Percentiles rank a stretch among this genome's conserved stretches.
Evolutionary conservation across 2,113 vertebrate genomes (phyloP).

Genomic region (Bufo bufo): DNA sequence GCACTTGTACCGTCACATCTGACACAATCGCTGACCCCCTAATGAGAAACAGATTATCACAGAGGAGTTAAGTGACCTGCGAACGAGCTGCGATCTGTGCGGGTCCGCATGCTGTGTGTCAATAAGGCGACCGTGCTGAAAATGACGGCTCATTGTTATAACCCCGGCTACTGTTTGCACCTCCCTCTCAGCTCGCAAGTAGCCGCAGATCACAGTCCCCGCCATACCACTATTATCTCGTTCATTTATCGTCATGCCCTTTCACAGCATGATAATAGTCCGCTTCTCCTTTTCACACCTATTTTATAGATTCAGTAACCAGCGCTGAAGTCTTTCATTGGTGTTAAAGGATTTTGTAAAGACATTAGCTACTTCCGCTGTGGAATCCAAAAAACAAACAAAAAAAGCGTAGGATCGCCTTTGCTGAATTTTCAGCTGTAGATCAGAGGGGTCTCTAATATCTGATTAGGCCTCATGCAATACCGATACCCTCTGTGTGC

Average conservation of each 20-base stretch:
- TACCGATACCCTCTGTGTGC: too few species aligned
- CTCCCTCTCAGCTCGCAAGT: background rate
- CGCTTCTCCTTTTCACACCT: background rate
- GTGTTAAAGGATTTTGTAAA: background rate
- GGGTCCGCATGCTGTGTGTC: background rate
- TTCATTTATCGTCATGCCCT: background rate
- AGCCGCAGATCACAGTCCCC: background rate
- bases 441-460: background rate
- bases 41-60: constrained; percentile 46
- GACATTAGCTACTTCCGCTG: background rate
- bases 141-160: constrained; percentile 27
- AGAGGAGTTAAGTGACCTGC: constrained; percentile 41
- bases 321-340: background rate
- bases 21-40: constrained; percentile 25
- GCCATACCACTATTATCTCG: background rate
- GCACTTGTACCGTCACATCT: constrained; percentile 12
- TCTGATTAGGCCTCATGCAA: too few species aligned
- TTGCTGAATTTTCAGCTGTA: background rate
- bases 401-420: background rate
- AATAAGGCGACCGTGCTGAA: constrained; percentile 15
- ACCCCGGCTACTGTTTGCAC: background rate
- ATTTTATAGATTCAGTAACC: background rate
- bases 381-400: background rate
- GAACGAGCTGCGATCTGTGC: constrained; percentile 7
- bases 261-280: background rate